Percentiles rank a stretch among this genome's conserved stretches.
phyloP scores from a whole-genome alignment of 1,140 invertebrate species.

The Cepaea nemoralis region DNA sequence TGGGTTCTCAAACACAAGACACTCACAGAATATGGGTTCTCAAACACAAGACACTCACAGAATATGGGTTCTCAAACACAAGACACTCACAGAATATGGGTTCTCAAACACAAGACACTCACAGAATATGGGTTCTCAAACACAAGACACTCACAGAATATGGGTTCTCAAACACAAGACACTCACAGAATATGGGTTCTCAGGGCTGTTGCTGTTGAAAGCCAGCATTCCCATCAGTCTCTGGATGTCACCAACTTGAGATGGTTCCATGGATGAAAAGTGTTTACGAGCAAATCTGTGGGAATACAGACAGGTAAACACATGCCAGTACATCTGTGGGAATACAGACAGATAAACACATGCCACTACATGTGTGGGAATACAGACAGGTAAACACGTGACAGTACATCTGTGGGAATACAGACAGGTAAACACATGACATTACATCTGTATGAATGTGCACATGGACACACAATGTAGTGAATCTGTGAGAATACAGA shows the following conservation, averaged over 20 bases:
- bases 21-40: no score
- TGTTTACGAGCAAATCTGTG: slow-evolving; percentile 91
- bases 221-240: slow-evolving; percentile 95
- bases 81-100: no score
- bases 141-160: no score
- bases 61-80: no score
- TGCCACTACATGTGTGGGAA: slow-evolving; percentile 86
- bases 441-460: no score
- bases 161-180: no score
- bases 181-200: slow-evolving; percentile 34
- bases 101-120: no score
- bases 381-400: slow-evolving; percentile 69
- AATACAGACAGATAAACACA: background rate
- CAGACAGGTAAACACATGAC: background rate
- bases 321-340: slow-evolving; percentile 88
- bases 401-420: slow-evolving; percentile 83
- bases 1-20: no score
- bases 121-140: no score
- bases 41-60: no score
- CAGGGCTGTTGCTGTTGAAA: slow-evolving; percentile 73
- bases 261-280: slow-evolving; percentile 82
- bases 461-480: no score
- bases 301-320: background rate
- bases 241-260: slow-evolving; percentile 88
- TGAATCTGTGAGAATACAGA: no score